phyloP scores from a whole-genome alignment of 2,888 invertebrate species.

The Stenchaetothrips biformis region DNA sequence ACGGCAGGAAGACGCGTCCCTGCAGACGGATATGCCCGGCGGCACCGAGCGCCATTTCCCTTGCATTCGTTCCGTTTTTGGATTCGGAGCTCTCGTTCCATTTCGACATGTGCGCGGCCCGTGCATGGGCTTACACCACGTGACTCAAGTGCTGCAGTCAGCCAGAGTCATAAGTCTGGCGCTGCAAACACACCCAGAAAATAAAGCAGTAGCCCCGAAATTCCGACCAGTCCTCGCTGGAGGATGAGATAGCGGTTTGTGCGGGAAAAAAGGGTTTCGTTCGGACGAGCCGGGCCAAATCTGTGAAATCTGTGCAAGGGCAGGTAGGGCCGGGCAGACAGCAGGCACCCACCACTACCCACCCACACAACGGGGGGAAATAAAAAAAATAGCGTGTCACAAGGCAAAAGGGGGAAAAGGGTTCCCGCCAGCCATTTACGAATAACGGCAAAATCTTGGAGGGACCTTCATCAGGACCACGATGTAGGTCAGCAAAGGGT shows the following conservation, averaged over 20 bases:
- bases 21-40: background rate
- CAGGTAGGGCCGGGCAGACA: background rate
- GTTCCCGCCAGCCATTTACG: slow-evolving; percentile 13
- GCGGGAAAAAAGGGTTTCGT: background rate
- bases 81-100: too few relatives aligned
- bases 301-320: slow-evolving; percentile 11
- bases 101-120: too few relatives aligned
- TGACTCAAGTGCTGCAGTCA: too few relatives aligned
- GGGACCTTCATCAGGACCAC: background rate
- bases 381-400: slow-evolving; percentile 23
- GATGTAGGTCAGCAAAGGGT: slow-evolving; percentile 24
- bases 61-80: background rate
- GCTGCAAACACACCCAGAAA: too few relatives aligned
- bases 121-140: too few relatives aligned
- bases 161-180: too few relatives aligned
- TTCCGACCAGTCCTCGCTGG: too few relatives aligned
- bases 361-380: background rate
- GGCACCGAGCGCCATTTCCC: slow-evolving; percentile 14
- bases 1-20: background rate
- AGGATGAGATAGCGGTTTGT: slow-evolving; percentile 6
- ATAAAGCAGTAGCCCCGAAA: too few relatives aligned
- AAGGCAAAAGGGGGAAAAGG: background rate
- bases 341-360: background rate
- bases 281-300: background rate
- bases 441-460: slow-evolving; percentile 7